phyloP scores from a whole-genome alignment of 2,113 vertebrate species.

The Paradisaea rubra region DNA sequence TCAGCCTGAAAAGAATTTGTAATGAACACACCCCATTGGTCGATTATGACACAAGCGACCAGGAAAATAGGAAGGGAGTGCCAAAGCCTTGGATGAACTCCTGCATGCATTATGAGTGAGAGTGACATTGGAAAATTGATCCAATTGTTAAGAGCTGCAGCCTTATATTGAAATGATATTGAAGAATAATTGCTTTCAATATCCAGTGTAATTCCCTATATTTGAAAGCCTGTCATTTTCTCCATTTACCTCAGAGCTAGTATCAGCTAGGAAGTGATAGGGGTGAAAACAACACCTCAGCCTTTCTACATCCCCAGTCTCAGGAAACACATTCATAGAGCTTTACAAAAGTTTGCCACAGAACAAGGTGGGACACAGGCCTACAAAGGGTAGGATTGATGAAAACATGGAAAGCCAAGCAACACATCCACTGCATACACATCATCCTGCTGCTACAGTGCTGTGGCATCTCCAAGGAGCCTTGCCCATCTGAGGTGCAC shows the following conservation, averaged over 20 bases:
- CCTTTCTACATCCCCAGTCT: background rate
- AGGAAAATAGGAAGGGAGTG: background rate
- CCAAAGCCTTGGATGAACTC: slow-evolving; percentile 22
- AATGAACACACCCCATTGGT: accelerated
- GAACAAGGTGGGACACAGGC: slow-evolving; percentile 66
- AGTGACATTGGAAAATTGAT: background rate
- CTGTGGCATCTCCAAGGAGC: slow-evolving; percentile 76
- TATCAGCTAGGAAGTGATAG: slow-evolving; percentile 16
- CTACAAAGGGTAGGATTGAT: slow-evolving; percentile 63
- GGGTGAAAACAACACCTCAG: background rate
- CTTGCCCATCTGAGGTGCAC: slow-evolving; percentile 66
- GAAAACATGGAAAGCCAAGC: slow-evolving; percentile 69
- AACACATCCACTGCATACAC: slow-evolving; percentile 71
- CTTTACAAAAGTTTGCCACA: slow-evolving; percentile 34
- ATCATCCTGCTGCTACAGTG: slow-evolving; percentile 72
- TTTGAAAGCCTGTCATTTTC: background rate
- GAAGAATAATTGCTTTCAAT: background rate
- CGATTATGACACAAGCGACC: background rate
- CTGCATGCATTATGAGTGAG: background rate
- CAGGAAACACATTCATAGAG: background rate
- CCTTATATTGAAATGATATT: background rate
- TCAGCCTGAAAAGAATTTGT: background rate
- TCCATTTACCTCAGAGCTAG: slow-evolving; percentile 21
- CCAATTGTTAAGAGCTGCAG: background rate
- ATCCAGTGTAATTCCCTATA: slow-evolving; percentile 55